Evolutionary conservation across 2,113 vertebrate species (phyloP).

Genomic region (Nipponia nippon): DNA sequence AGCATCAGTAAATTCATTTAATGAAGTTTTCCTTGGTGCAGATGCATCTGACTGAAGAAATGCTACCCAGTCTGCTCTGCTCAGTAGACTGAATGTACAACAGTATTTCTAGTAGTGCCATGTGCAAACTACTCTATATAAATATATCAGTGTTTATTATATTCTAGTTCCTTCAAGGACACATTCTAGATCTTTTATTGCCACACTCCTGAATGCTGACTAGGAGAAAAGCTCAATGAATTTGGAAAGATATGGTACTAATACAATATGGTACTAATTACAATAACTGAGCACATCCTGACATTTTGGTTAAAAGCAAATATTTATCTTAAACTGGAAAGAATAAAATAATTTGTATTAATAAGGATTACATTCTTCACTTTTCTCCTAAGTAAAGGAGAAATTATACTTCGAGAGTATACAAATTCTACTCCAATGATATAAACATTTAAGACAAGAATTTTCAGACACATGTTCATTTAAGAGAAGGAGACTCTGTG

Average conservation of each 20-base stretch:
- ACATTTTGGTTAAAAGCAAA: neutral
- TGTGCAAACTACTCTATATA: neutral
- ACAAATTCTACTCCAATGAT: neutral
- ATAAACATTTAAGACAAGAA: neutral
- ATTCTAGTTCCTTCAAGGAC: neutral
- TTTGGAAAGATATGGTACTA: neutral
- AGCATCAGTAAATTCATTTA: neutral
- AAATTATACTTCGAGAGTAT: neutral
- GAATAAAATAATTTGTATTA: neutral
- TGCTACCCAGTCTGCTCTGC: neutral
- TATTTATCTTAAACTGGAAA: neutral
- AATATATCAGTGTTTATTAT: neutral
- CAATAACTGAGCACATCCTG: neutral
- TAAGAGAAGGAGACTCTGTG: neutral
- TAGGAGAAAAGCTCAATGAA: neutral
- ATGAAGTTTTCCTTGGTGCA: neutral
- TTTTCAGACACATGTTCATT: neutral
- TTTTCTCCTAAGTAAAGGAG: neutral
- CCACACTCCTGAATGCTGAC: neutral
- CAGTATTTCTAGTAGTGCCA: neutral
- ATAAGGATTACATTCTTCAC: neutral
- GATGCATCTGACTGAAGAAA: neutral
- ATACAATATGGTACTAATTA: neutral
- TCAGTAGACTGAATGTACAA: neutral
- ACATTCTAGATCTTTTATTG: neutral